Evolutionary conservation across 2,888 invertebrate genomes (phyloP).

Genomic region (Diachrysia chrysitis): DNA sequence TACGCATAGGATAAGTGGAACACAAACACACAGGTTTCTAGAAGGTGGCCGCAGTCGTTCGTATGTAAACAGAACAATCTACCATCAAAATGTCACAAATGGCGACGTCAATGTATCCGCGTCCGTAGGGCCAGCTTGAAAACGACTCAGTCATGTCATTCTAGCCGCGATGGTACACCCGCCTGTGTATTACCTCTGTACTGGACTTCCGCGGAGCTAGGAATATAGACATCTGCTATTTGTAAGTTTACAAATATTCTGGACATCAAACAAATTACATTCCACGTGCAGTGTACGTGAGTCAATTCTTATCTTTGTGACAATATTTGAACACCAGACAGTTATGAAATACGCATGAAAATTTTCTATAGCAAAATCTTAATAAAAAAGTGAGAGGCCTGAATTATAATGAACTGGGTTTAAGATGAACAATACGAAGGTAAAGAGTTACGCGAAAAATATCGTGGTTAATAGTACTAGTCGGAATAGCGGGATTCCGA

Average conservation of each 20-base stretch:
- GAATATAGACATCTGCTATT: conserved; percentile 48
- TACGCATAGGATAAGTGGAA: conserved; percentile 75
- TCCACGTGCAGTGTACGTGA: conserved; percentile 49
- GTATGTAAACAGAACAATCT: conserved; percentile 83
- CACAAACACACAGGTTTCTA: conserved; percentile 71
- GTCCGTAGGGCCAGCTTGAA: conserved; percentile 67
- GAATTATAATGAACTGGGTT: conserved; percentile 45
- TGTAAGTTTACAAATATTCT: conserved; percentile 39
- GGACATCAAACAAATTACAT: conserved; percentile 38
- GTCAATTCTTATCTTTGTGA: conserved; percentile 49
- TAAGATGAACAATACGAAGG: conserved; percentile 39
- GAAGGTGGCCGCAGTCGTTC: conserved; percentile 65
- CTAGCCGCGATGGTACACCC: conserved; percentile 64
- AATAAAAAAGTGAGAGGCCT: conserved; percentile 39
- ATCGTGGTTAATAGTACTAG: conserved; percentile 25
- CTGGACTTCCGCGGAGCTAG: conserved; percentile 61
- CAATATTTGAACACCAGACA: conserved; percentile 44
- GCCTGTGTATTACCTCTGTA: conserved; percentile 68
- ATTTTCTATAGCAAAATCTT: conserved; percentile 12
- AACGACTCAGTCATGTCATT: conserved; percentile 73
- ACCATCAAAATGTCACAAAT: conserved; percentile 82
- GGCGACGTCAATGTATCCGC: conserved; percentile 74
- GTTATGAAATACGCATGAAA: background rate
- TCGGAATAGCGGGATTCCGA: conserved; percentile 15
- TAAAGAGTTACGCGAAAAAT: conserved; percentile 16